These are phyloP conservation scores for Tiliqua scincoides DNA, from an alignment of 2,113 vertebrate species.

Conservation along the genomic window DNA sequence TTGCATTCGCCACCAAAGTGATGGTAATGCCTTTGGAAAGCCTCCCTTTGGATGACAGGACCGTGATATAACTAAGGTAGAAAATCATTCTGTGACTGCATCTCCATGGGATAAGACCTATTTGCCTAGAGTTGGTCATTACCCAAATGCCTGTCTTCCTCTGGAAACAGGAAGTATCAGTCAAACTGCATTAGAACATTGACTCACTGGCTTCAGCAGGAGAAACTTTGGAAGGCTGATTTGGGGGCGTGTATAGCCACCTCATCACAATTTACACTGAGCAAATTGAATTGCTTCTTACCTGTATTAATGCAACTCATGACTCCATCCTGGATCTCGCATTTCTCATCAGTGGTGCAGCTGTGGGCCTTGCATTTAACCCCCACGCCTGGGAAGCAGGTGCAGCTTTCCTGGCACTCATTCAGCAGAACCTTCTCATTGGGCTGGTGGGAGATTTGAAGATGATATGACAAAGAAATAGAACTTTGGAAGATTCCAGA, in stretches of 20 bases:
- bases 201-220: no score
- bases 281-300: conserved; percentile 32
- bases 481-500: background rate
- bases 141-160: background rate
- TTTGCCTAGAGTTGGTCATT: background rate
- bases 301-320: conserved; percentile 78
- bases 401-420: conserved; percentile 73
- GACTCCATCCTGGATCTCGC: conserved; percentile 71
- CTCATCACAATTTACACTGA: no score
- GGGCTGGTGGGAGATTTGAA: conserved; percentile 67
- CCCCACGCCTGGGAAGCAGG: conserved; percentile 68
- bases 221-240: background rate
- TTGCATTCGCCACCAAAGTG: background rate
- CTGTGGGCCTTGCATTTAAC: conserved; percentile 72
- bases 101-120: background rate
- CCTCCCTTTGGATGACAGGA: background rate
- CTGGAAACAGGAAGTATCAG: background rate
- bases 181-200: no score
- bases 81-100: background rate
- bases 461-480: background rate
- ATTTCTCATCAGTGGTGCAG: conserved; percentile 74
- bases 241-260: background rate
- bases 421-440: conserved; percentile 65
- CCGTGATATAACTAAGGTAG: background rate
- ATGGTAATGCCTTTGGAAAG: background rate